Base-by-base conservation (phyloP, 92 coral and sea anemone species). In the Heliopora coerulea region DNA sequence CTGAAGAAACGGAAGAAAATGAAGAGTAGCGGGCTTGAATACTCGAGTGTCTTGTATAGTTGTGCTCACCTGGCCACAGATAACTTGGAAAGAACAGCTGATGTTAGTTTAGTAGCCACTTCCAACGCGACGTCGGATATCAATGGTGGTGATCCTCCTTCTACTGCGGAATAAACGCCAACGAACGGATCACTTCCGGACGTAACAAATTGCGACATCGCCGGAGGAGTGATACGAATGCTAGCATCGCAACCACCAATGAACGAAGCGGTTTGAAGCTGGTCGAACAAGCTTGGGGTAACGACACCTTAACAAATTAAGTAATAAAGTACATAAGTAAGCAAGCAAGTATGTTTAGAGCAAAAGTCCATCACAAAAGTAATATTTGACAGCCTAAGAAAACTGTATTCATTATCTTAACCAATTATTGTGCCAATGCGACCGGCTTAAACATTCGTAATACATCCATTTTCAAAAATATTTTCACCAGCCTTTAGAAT, bases 51-150 rank as follows among this genome's bases (percentile, higher is more conserved):
- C n/a, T n/a, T n/a, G n/a, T 59, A 21, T 20, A 59, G n/a, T 59
- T 1, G 18, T 3, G 39, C 65, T 52, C 35, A 90, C 98, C 98
- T 89, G 24, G 98, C 98, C 10, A 91, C 96, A 23, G 98, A 87
- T 56, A 93, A 72, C 70, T 79, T 93, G 1, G 98, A 93, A 35
- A 93, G 78, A 25, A 93, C 98, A 24, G 96, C 98, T 67, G 98
- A 82, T 14, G 96, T 93, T 32, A 93, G 85, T 80, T 90, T 93
- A 23, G 97, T 90, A 37, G 98, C 98, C 28, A 93, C 98, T 70
- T 84, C 98, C 21, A 93, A 68, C 6, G 98, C 98, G 40, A 93
- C 98, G 60, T 93, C 96, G 60, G 98, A 90, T 33, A 93, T 88
- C 11, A 93, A 75, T 20, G 98, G 91, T 12, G 96, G 97, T 33